Conservation (phyloP, 2,888 invertebrate species). For the Chloromyia formosa region DNA sequence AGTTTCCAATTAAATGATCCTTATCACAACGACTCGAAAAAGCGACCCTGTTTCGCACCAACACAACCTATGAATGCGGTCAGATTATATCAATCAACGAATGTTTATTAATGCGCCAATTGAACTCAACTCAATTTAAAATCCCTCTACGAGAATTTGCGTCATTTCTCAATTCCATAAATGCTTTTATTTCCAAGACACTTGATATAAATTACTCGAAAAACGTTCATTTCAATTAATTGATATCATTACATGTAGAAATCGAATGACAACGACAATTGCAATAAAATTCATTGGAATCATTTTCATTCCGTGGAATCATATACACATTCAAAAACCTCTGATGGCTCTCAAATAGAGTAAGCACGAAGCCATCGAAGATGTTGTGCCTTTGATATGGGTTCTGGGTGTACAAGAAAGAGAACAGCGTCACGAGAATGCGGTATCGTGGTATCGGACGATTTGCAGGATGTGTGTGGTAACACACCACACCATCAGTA, state of each 20-base stretch:
- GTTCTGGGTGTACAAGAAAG: background rate
- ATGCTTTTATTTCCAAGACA: constrained; percentile 3
- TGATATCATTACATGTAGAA: constrained; percentile 30
- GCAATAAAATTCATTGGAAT: constrained; percentile 41
- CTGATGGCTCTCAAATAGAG: too few species aligned
- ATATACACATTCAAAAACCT: background rate
- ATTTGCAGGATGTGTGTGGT: background rate
- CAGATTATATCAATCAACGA: constrained; percentile 6
- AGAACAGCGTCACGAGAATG: background rate
- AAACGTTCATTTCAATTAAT: constrained; percentile 37
- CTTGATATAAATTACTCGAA: constrained; percentile 17
- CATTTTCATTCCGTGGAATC: constrained; percentile 20
- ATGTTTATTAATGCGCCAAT: constrained; percentile 19
- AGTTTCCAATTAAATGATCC: too few species aligned
- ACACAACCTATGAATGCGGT: background rate
- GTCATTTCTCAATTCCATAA: constrained; percentile 21
- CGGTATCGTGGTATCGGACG: too few species aligned
- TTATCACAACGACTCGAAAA: too few species aligned
- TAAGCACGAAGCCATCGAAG: background rate
- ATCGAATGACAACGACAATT: constrained; percentile 33
- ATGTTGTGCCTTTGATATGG: background rate
- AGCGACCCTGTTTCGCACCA: too few species aligned
- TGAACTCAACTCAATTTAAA: constrained; percentile 11
- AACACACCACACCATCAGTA: background rate
- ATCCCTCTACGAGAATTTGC: background rate